A percentile compares a stretch with the other conserved stretches of the same genome.
Conservation (phyloP, 2,888 invertebrate species). For the Hypomecis atomaria region DNA sequence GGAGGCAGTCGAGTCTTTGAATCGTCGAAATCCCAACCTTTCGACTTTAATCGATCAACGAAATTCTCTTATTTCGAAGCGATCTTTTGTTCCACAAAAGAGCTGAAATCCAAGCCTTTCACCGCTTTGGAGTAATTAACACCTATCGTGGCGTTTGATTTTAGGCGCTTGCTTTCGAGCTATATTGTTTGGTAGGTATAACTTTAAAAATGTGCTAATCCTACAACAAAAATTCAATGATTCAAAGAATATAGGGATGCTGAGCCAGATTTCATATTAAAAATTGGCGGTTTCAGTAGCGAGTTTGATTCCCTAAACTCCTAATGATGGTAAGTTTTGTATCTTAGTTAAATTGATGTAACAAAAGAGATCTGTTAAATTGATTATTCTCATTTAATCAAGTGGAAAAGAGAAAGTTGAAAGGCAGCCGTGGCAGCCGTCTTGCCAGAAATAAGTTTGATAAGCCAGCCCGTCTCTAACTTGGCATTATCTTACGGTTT, state of each 20-base stretch:
- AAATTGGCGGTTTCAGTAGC: too few relatives aligned
- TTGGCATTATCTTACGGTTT: constrained; percentile 21
- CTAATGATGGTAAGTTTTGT: too few relatives aligned
- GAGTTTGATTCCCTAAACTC: too few relatives aligned
- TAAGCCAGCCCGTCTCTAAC: constrained; percentile 10
- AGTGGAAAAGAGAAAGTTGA: constrained; percentile 9
- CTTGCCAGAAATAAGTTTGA: constrained; percentile 18
- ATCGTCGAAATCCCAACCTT: constrained; percentile 35
- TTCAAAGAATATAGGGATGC: too few relatives aligned
- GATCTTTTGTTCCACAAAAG: constrained; percentile 24
- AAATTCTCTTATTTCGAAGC: constrained; percentile 28
- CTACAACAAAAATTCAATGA: too few relatives aligned
- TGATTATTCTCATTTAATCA: not conserved
- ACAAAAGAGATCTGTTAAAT: too few relatives aligned
- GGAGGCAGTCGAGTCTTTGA: constrained; percentile 32
- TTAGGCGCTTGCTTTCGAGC: not conserved
- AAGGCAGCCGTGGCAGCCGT: constrained; percentile 14
- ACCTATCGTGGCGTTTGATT: not conserved
- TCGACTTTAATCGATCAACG: constrained; percentile 36
- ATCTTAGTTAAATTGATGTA: too few relatives aligned
- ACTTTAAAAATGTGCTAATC: too few relatives aligned
- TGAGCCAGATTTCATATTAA: too few relatives aligned
- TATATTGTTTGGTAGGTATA: too few relatives aligned
- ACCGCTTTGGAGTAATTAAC: constrained; percentile 19
- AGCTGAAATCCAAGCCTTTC: constrained; percentile 25